These are phyloP conservation scores for Drosophila lini DNA, from an alignment of 1,140 invertebrate species.

Conservation along the genomic window DNA sequence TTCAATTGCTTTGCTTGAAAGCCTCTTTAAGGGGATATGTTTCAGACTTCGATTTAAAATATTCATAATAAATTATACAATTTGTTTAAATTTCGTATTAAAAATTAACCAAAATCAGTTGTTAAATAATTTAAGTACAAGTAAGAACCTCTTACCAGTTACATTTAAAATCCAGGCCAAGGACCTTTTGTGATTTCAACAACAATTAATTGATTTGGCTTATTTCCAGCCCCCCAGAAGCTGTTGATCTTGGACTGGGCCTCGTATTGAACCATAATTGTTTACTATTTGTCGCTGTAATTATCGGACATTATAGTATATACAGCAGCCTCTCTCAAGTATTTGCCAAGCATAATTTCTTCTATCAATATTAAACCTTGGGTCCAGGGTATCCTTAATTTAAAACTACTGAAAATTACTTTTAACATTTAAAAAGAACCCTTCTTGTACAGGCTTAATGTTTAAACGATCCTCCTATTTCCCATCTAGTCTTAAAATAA, in stretches of 20 bases:
- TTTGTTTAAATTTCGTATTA: background rate
- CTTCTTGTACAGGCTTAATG: background rate
- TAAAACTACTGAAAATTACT: background rate
- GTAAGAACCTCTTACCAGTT: constrained; percentile 3
- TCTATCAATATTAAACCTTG: constrained; percentile 3
- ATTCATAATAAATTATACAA: no score
- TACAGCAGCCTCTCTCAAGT: constrained; percentile 1
- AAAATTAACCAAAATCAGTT: constrained; percentile 9
- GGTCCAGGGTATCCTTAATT: no score
- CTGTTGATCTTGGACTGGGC: constrained; percentile 23
- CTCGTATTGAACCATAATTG: background rate
- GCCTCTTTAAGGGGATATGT: no score
- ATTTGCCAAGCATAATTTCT: constrained; percentile 27
- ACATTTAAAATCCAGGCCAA: background rate
- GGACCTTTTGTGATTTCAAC: constrained; percentile 21
- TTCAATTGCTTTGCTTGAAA: no score
- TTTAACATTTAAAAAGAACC: background rate
- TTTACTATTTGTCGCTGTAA: constrained; percentile 13
- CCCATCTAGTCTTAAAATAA: no score
- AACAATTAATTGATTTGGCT: constrained; percentile 49
- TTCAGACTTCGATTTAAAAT: no score
- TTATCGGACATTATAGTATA: constrained; percentile 18
- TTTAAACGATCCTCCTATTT: no score
- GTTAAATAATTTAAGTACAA: background rate
- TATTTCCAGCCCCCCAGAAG: constrained; percentile 15